Base-by-base conservation (phyloP, 2,888 invertebrate genomes). In the Teinopalpus imperialis region DNA sequence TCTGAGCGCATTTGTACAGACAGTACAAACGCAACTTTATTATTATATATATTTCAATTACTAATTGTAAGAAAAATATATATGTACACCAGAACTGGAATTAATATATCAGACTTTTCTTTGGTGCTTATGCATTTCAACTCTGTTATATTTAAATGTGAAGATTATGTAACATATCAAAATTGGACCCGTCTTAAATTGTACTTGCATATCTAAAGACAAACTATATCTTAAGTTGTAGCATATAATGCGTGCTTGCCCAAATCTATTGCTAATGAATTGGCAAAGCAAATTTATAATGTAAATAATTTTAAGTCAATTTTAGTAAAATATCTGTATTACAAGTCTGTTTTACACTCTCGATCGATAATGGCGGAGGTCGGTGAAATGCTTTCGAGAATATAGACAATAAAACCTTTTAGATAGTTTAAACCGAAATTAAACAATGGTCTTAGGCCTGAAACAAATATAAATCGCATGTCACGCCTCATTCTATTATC, bases 191-290 rank as follows among this genome's bases (percentile, higher is more conserved):
- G 29, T 18, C n/a, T 35, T 37, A 3, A 3, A 3, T 16, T 16
- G 16, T 3, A 32, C 24, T 31, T 31, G 20, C 18, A 23, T 34
- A 8, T 12, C 12, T 1, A 24, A 2, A 16, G 2, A 24, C 21
- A 53, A 34, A 34, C 16, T 46, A 13, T 21, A 31, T 49, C 53
- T 43, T 54, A 43, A 51, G 53, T 46, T 37, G 37, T 66, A 69
- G 79, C 79, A 79, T 80, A 48, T 49, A 79, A 79, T 81, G 80
- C 77, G 52, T 60, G 63, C 77, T 78, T 80, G 77, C 81, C 77
- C 69, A 50, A 54, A 44, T 37, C 37, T 16, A 39, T 29, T 16
- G 26, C 14, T 30, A 16, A 36, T 36, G 44, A 34, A 52, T 47
- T 47, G 35, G 44, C 45, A 47, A 48, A 30, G 39, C 39, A 52